Evolutionary conservation across 2,113 vertebrate genomes (phyloP).

Genomic region (Anolis sagrei): DNA sequence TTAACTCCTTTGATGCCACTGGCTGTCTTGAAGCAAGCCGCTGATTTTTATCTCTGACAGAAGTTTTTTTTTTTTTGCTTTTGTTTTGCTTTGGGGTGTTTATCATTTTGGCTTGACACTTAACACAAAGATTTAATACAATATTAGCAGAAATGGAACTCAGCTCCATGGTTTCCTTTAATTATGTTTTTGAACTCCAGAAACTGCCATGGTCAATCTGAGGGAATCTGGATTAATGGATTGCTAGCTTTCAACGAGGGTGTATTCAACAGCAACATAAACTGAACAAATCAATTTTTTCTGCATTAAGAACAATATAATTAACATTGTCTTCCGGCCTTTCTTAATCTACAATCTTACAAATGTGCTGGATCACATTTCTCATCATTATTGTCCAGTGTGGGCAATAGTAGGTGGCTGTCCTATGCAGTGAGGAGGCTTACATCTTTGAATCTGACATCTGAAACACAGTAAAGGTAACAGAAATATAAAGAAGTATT

Average conservation of each 20-base stretch:
- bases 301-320: not conserved
- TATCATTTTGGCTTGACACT: not conserved
- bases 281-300: not conserved
- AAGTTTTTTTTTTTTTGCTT: constrained; percentile 23
- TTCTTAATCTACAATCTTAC: too few species aligned
- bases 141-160: not conserved
- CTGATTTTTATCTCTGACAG: constrained; percentile 34
- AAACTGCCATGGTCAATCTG: not conserved
- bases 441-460: not conserved
- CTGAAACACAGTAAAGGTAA: not conserved
- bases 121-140: constrained; percentile 15
- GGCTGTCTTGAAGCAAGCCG: not conserved
- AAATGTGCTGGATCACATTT: too few species aligned
- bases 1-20: constrained; percentile 51
- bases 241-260: not conserved
- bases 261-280: not conserved
- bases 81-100: constrained; percentile 44
- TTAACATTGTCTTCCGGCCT: too few species aligned
- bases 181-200: not conserved
- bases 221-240: not conserved
- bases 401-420: not conserved
- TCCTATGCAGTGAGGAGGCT: not conserved
- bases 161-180: not conserved
- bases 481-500: not conserved
- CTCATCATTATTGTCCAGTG: not conserved